Base-by-base conservation (phyloP, 2,888 invertebrate species). In the Cacoxenus indagator region DNA sequence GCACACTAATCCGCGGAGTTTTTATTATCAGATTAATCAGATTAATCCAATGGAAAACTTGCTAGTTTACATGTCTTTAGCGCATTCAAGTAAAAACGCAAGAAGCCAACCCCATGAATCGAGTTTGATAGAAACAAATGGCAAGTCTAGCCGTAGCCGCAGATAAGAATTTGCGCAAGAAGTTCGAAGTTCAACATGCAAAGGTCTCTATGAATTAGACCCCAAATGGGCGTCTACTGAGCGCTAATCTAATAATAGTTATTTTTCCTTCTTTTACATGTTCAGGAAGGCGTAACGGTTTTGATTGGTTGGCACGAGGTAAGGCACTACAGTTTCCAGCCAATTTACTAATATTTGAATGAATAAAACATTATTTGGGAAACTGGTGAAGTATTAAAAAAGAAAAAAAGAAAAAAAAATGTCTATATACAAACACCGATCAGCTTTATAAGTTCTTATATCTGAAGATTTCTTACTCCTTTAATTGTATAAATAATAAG, bases 1-100 rank as follows among this genome's bases (percentile, higher is more conserved):
- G 48, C 26, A 6, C 27, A 45, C 26, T 51, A 67, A 73, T 69
- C 70, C 75, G 67, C 75, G 75, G 79, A 78, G 80, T 75, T 75
- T 73, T 80, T 81, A 83, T 82, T 78, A 73, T 71, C 73, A 82
- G 83, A 82, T 84, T 84, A 82, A 82, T 82, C 82, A 79, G 82
- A 83, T 82, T 82, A 82, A 82, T 82, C 82, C 82, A 75, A 74
- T 77, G 75, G 82, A 80, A 82, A 83, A 77, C 80, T 81, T 78
- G 72, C 72, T 73, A 73, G 71, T 73, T 75, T 77, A 73, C 74
- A 76, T 78, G 76, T 70, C 73, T 73, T 67, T 67, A 43, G 54
- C 59, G 19, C 54, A 45, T 55, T 55, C 64, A n/a, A 14, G 9
- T 5, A n/a, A 26, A n/a, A 26, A 4, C 55, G 14, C 24, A 26